A percentile compares a stretch with the other conserved stretches of the same genome.
These are phyloP conservation scores for Prinia subflava DNA, from an alignment of 2,113 vertebrate genomes.

Conservation along the genomic window DNA sequence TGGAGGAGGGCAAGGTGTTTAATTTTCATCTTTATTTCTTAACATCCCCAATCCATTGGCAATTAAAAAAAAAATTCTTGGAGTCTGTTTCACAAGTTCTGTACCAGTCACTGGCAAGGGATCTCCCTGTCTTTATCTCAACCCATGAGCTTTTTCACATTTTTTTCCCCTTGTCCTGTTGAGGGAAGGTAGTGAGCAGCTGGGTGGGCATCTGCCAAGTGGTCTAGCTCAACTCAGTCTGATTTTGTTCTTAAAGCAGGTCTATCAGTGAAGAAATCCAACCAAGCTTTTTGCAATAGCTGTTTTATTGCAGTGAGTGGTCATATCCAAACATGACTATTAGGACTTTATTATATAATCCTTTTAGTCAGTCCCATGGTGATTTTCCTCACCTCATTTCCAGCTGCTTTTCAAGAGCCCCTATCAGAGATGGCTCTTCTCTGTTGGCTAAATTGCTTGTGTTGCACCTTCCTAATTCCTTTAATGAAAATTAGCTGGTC, in stretches of 20 bases:
- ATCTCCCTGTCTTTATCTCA: neutral
- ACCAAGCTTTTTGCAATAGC: neutral
- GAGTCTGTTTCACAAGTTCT: neutral
- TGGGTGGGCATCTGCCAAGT: neutral
- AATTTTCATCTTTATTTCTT: neutral
- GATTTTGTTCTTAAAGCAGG: neutral
- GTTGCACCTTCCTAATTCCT: neutral
- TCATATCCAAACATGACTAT: neutral
- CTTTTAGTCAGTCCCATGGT: neutral
- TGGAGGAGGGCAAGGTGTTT: neutral
- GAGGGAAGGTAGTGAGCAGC: neutral
- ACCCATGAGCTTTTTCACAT: neutral
- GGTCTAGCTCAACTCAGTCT: neutral
- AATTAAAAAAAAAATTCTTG: neutral
- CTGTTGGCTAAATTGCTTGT: neutral
- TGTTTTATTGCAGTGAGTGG: neutral
- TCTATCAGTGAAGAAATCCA: neutral
- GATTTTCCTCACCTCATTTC: neutral
- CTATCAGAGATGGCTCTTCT: neutral
- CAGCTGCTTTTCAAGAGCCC: neutral
- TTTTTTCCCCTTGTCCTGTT: neutral
- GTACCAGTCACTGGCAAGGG: neutral
- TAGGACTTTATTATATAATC: neutral
- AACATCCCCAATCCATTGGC: neutral
- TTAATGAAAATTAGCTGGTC: neutral